Percentiles rank a stretch among this genome's conserved stretches.
phyloP scores from a whole-genome alignment of 2,113 vertebrate genomes.

The Recurvirostra avosetta region DNA sequence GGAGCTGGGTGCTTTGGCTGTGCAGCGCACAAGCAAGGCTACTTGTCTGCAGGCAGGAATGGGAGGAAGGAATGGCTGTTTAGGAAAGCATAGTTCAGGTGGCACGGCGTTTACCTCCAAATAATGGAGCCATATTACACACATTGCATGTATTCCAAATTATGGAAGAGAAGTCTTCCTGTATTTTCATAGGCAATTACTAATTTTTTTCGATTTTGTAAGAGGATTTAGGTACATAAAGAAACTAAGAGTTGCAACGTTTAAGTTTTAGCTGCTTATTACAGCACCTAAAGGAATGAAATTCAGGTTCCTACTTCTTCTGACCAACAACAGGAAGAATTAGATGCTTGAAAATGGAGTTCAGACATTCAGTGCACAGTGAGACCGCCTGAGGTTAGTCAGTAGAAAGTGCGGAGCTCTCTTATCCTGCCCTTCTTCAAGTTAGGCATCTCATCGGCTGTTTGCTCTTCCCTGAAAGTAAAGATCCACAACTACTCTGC shows the following conservation, averaged over 20 bases:
- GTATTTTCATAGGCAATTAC: neutral
- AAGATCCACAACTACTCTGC: neutral
- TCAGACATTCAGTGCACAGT: neutral
- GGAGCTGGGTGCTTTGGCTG: neutral
- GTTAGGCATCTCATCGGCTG: neutral
- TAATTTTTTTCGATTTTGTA: neutral
- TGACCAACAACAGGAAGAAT: neutral
- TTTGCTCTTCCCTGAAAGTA: neutral
- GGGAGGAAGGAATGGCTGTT: neutral
- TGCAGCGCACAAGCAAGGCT: neutral
- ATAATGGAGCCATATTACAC: neutral
- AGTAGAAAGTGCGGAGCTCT: neutral
- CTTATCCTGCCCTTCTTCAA: neutral
- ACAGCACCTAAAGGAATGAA: neutral
- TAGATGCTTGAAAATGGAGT: neutral
- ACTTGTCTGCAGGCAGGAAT: neutral
- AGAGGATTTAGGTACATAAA: neutral
- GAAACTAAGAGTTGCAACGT: neutral
- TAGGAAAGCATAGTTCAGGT: neutral
- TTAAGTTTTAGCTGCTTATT: neutral
- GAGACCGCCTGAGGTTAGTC: neutral
- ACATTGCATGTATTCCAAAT: neutral
- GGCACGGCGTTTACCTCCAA: neutral
- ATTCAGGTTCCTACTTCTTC: neutral
- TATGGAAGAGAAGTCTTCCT: neutral